Conservation (phyloP, 2,797 vertebrate species). For the Tauraco hartlaubi region DNA sequence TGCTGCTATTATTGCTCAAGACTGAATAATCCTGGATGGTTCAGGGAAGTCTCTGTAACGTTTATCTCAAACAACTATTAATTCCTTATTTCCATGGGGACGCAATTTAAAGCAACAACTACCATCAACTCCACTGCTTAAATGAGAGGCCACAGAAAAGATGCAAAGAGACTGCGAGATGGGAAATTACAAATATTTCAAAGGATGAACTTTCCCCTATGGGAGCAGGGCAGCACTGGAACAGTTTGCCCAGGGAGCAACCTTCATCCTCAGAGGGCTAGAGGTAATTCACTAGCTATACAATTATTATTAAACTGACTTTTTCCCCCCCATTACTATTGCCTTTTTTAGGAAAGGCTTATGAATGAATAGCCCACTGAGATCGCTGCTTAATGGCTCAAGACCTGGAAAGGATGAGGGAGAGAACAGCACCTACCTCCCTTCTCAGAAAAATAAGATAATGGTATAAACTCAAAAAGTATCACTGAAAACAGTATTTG, state of each 20-base stretch:
- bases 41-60: constrained; percentile 20
- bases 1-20: constrained; percentile 50
- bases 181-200: not conserved
- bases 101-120: not conserved
- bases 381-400: not conserved
- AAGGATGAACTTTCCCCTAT: not conserved
- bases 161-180: not conserved
- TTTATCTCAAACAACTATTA: constrained; percentile 20
- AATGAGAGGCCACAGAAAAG: not conserved
- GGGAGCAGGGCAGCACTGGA: not conserved
- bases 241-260: not conserved
- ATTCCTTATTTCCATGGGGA: constrained; percentile 57
- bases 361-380: not conserved
- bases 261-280: not conserved
- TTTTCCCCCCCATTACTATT: rapidly evolving
- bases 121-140: not conserved
- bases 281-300: not conserved
- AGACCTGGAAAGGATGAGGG: not conserved
- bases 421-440: not conserved
- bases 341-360: not conserved
- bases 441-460: not conserved
- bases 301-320: not conserved
- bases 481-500: not conserved
- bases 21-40: constrained; percentile 10
- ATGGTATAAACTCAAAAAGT: not conserved